A percentile compares a stretch with the other conserved stretches of the same genome.
phyloP scores from a whole-genome alignment of 2,113 vertebrate genomes.

The Perca flavescens region DNA sequence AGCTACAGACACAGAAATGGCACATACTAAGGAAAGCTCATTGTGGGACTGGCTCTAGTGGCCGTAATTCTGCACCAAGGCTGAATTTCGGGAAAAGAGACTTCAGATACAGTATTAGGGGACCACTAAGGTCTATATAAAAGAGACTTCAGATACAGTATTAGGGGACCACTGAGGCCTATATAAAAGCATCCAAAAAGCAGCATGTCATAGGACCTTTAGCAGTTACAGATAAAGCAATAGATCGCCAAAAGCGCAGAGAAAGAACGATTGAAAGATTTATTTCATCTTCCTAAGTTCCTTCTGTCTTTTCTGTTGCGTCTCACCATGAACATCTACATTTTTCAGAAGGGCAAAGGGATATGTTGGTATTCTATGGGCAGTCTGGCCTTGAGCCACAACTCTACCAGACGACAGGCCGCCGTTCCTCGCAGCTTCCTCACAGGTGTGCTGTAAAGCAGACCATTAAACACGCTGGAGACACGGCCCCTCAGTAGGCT shows the following conservation, averaged over 20 bases:
- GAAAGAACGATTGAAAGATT: background rate
- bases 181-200: no score
- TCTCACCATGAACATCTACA: background rate
- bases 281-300: background rate
- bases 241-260: background rate
- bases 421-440: slow-evolving; percentile 58
- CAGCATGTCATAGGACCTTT: no score
- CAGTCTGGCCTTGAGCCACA: slow-evolving; percentile 46
- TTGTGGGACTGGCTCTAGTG: no score
- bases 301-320: background rate
- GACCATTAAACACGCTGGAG: slow-evolving; percentile 72
- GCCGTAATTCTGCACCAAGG: no score
- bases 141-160: no score
- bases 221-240: background rate
- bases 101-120: no score
- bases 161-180: no score
- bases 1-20: no score
- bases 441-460: slow-evolving; percentile 65
- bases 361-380: slow-evolving; percentile 21
- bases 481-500: slow-evolving; percentile 58
- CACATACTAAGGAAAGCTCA: no score
- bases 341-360: slow-evolving; percentile 15
- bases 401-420: slow-evolving; percentile 32
- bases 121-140: no score
- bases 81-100: no score